Percentiles rank a stretch among this genome's conserved stretches.
phyloP scores from a whole-genome alignment of 2,797 vertebrate species.

The Phoebastria nigripes region DNA sequence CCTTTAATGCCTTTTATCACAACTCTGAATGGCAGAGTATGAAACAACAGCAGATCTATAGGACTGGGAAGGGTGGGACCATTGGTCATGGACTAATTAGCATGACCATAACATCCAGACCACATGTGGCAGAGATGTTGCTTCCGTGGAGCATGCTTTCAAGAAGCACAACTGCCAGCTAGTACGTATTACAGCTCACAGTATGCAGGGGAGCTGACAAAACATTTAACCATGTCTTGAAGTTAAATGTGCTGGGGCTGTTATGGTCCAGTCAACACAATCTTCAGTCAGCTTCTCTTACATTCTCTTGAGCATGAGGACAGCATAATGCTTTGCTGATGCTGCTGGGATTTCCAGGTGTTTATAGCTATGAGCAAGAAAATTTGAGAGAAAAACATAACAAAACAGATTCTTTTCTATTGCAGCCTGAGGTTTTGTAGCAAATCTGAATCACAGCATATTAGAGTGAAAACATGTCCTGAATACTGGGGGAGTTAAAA shows the following conservation, averaged over 20 bases:
- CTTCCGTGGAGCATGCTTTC: neutral
- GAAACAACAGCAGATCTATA: neutral
- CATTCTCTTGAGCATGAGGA: neutral
- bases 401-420: neutral
- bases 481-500: neutral
- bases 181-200: neutral
- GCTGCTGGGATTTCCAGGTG: neutral
- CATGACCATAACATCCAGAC: neutral
- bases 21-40: neutral
- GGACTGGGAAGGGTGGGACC: neutral
- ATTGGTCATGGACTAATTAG: neutral
- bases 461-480: neutral
- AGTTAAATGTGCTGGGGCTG: neutral
- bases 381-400: neutral
- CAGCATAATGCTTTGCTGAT: neutral
- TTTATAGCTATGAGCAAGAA: neutral
- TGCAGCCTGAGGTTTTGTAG: neutral
- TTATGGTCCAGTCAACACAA: neutral
- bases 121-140: neutral
- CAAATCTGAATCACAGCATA: neutral
- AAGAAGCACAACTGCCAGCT: neutral
- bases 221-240: neutral
- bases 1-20: neutral
- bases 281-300: neutral
- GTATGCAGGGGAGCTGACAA: neutral